Conservation (phyloP, 2,113 vertebrate species). For the Datnioides undecimradiatus region DNA sequence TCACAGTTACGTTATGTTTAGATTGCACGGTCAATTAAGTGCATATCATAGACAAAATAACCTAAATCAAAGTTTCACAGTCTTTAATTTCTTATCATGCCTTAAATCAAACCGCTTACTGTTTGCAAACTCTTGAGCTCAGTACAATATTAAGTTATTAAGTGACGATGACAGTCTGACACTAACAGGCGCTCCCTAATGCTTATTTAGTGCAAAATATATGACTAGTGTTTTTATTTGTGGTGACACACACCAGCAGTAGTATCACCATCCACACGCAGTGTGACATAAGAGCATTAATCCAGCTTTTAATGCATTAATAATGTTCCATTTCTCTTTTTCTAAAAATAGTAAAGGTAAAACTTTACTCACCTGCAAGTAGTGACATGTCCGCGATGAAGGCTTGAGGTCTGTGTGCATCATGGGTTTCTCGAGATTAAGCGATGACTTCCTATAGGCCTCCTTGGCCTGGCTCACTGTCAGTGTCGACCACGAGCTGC, state of each 20-base stretch:
- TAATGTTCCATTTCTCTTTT: background rate
- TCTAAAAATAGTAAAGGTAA: background rate
- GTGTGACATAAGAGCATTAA: background rate
- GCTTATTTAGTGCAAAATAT: background rate
- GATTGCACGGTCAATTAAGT: background rate
- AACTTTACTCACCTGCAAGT: slow-evolving; percentile 94
- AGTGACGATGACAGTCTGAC: background rate
- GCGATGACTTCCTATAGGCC: slow-evolving; percentile 96
- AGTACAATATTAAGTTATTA: no score
- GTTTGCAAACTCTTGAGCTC: background rate
- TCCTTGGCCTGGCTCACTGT: slow-evolving; percentile 99
- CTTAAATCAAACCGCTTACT: background rate
- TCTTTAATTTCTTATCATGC: background rate
- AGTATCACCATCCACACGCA: background rate
- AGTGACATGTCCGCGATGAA: slow-evolving; percentile 91
- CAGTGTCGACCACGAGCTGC: slow-evolving; percentile 98
- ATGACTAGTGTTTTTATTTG: background rate
- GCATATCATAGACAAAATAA: background rate
- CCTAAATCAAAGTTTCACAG: background rate
- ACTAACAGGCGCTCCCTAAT: background rate
- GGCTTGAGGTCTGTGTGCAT: slow-evolving; percentile 93
- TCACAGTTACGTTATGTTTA: background rate
- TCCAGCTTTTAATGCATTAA: background rate
- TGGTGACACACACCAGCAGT: background rate
- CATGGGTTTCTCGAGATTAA: slow-evolving; percentile 95